A percentile compares a stretch with the other conserved stretches of the same genome.
Evolutionary conservation across 2,888 invertebrate genomes (phyloP).

Genomic region (Cylloceria caligata): DNA sequence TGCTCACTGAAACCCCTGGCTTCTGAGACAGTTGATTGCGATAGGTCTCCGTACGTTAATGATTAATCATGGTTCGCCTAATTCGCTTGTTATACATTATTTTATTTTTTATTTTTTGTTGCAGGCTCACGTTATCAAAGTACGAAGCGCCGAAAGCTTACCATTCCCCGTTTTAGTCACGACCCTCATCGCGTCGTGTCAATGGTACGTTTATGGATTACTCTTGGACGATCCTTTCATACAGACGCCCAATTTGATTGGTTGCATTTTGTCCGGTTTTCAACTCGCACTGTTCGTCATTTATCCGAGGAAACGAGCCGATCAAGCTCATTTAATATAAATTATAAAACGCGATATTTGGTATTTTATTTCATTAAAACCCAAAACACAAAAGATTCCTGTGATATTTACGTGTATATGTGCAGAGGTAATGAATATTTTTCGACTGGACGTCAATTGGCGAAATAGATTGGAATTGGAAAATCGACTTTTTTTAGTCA

Average conservation of each 20-base stretch:
- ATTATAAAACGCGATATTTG: slow-evolving; percentile 6
- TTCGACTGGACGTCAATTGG: neutral
- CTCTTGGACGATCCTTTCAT: slow-evolving; percentile 92
- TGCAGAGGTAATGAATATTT: neutral
- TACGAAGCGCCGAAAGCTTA: slow-evolving; percentile 93
- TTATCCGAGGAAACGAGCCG: slow-evolving; percentile 86
- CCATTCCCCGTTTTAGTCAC: slow-evolving; percentile 95
- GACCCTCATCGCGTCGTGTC: slow-evolving; percentile 92
- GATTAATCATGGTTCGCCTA: neutral
- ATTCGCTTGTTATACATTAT: neutral
- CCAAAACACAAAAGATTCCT: neutral
- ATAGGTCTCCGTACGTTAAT: too few relatives aligned
- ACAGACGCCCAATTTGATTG: slow-evolving; percentile 92
- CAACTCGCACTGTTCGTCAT: slow-evolving; percentile 92
- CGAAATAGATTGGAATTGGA: neutral
- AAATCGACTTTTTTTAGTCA: neutral
- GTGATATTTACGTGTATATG: neutral
- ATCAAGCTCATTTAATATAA: slow-evolving; percentile 77
- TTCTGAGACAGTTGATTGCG: too few relatives aligned
- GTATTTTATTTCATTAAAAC: neutral
- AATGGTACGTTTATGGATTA: slow-evolving; percentile 95
- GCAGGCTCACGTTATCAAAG: slow-evolving; percentile 90
- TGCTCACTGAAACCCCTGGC: neutral
- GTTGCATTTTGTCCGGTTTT: slow-evolving; percentile 89
- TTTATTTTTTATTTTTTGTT: slow-evolving; percentile 71